These are phyloP conservation scores for Tupaia chinensis DNA, from an alignment of 2,113 vertebrate species.

Conservation along the genomic window DNA sequence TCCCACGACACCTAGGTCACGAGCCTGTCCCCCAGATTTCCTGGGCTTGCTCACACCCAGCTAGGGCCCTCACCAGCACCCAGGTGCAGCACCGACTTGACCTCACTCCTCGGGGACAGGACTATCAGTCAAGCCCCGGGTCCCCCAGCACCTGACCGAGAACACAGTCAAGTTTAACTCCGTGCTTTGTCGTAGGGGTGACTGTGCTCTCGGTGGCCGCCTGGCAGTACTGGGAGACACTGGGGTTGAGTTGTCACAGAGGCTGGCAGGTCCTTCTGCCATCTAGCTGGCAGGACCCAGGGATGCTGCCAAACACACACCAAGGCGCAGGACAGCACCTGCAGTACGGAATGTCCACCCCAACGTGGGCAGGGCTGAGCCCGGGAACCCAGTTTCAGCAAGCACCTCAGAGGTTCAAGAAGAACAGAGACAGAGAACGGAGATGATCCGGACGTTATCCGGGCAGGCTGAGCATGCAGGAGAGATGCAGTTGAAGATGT, in stretches of 20 bases:
- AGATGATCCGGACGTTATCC: too few relatives aligned
- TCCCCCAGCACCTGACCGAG: neutral
- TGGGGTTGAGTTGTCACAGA: neutral
- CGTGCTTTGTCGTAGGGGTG: neutral
- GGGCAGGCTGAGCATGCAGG: too few relatives aligned
- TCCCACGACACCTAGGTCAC: too few relatives aligned
- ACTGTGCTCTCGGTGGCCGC: neutral
- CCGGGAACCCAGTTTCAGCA: neutral
- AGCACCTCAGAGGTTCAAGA: too few relatives aligned
- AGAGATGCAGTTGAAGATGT: too few relatives aligned
- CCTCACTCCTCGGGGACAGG: neutral
- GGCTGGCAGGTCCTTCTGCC: rapidly evolving
- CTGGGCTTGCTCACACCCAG: too few relatives aligned
- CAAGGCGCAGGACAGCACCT: neutral
- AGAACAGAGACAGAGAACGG: too few relatives aligned
- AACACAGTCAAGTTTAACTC: too few relatives aligned
- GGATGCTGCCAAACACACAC: rapidly evolving
- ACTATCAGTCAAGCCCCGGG: too few relatives aligned
- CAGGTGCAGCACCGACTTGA: too few relatives aligned
- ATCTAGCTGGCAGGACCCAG: rapidly evolving
- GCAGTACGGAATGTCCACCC: neutral
- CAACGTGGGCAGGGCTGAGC: rapidly evolving
- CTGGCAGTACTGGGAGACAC: rapidly evolving
- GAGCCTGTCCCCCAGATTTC: neutral
- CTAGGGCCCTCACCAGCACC: too few relatives aligned